Evolutionary conservation across 2,888 invertebrate species (phyloP), one percentile per base, ranked within the genome.

Genomic region (Phalera bucephala): DNA sequence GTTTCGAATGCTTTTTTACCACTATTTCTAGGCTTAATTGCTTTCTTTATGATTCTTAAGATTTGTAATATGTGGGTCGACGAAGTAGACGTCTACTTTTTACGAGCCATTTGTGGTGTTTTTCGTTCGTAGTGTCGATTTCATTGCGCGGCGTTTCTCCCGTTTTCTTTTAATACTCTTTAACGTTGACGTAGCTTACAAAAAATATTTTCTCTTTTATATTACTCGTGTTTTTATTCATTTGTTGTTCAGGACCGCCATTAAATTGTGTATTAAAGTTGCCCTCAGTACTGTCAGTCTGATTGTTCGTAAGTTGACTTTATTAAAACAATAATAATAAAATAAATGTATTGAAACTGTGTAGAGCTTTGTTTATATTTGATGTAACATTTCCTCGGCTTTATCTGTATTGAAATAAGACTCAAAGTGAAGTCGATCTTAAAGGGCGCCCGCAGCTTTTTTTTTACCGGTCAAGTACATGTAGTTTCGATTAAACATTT

Each of bases 361-460:
- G 22, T 34, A 44, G 19, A 10, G 13, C 11, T 39, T 41, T 19
- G 35, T 33, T 14, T 34, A 26, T 29, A 8, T 21, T 21, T 10
- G 22, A 33, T 41, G 29, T 44, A 12, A n/a, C 17, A 46, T 40
- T 40, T 40, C 9, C 11, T 44, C 26, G 33, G 33, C 52, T 53
- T 55, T 58, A 48, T 39, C 4, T 2, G 3, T 23, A 12, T 33
- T 14, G 23, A 1, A 25, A 33, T 51, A 61, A 46, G 39, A 48
- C 43, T 33, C 19, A 40, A 31, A 36, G 45, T 36, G 13, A 37
- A 40, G 6, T 26, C 10, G 26, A 29, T 15, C 31, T 3, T 14
- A 36, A 36, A 53, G 52, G 53, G 50, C 54, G 60, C 68, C 69
- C 65, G 72, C 62, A 67, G 72, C 46, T 45, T 36, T 47, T 50